Evolutionary conservation across 2,113 vertebrate species (phyloP).

Genomic region (Leucopsar rothschildi): DNA sequence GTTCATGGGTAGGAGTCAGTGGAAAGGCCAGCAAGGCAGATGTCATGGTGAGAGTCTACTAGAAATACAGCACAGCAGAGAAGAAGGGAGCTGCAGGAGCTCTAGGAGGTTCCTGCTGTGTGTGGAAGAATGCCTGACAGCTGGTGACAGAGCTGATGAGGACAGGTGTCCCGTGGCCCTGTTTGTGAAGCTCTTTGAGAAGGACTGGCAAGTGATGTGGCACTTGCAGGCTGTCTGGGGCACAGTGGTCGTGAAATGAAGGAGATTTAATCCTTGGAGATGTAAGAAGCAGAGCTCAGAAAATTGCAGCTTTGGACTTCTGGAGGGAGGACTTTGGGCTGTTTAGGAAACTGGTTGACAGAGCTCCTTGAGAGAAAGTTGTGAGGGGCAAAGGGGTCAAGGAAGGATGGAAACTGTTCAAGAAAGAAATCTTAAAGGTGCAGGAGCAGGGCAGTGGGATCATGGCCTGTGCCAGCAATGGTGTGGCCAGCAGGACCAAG

Average conservation of each 20-base stretch:
- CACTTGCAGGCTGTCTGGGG: not conserved
- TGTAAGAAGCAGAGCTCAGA: not conserved
- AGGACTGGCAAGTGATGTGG: not conserved
- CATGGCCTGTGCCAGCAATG: not conserved
- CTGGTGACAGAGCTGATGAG: not conserved
- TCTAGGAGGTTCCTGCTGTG: not conserved
- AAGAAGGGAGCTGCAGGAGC: not conserved
- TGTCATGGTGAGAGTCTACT: not conserved
- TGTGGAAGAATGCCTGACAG: not conserved
- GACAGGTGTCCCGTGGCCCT: not conserved
- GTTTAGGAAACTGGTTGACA: not conserved
- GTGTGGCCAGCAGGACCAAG: not conserved
- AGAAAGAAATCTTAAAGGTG: not conserved
- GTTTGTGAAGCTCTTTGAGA: not conserved
- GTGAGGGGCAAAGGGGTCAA: not conserved
- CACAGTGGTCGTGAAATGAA: not conserved
- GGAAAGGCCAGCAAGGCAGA: not conserved
- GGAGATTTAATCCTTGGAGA: not conserved
- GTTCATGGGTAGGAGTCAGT: not conserved
- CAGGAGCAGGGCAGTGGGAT: not conserved
- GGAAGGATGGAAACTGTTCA: not conserved
- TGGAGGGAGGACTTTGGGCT: not conserved
- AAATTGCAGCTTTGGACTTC: not conserved
- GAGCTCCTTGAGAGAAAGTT: not conserved
- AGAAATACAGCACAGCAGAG: not conserved